Conservation (phyloP, 2,113 vertebrate species). For the Psephotus haematonotus region DNA sequence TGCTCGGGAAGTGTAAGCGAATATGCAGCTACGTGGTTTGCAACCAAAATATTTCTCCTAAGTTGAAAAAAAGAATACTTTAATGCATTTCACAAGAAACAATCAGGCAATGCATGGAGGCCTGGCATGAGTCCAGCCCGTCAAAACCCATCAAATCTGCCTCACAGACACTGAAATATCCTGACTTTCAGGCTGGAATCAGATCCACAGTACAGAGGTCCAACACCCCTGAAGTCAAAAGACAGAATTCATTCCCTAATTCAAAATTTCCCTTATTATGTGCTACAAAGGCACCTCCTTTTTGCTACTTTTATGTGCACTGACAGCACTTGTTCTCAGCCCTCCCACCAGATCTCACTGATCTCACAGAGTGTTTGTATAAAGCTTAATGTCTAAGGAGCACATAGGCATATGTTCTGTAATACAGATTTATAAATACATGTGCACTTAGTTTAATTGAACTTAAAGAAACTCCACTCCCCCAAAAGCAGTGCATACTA, state of each 20-base stretch:
- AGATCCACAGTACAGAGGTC: neutral
- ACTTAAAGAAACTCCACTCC: neutral
- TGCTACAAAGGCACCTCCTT: neutral
- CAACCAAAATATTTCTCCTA: constrained; percentile 34
- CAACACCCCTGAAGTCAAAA: neutral
- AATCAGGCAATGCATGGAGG: neutral
- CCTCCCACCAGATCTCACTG: neutral
- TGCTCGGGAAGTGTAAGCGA: constrained; percentile 30
- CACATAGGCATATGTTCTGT: neutral
- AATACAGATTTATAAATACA: neutral
- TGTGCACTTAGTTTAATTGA: neutral
- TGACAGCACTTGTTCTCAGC: neutral
- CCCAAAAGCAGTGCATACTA: neutral
- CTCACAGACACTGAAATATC: neutral
- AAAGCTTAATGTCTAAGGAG: neutral
- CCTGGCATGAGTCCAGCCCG: neutral
- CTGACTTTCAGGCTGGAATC: neutral
- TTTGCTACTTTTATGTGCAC: neutral
- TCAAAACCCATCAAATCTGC: neutral
- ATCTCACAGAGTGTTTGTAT: neutral
- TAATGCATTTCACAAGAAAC: neutral
- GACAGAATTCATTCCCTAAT: neutral
- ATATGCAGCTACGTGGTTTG: neutral
- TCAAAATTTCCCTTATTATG: neutral
- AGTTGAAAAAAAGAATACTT: neutral